Percentiles rank a stretch among this genome's conserved stretches.
These are phyloP conservation scores for Phalacrocorax brasilianus DNA, from an alignment of 2,113 vertebrate genomes.

Conservation along the genomic window DNA sequence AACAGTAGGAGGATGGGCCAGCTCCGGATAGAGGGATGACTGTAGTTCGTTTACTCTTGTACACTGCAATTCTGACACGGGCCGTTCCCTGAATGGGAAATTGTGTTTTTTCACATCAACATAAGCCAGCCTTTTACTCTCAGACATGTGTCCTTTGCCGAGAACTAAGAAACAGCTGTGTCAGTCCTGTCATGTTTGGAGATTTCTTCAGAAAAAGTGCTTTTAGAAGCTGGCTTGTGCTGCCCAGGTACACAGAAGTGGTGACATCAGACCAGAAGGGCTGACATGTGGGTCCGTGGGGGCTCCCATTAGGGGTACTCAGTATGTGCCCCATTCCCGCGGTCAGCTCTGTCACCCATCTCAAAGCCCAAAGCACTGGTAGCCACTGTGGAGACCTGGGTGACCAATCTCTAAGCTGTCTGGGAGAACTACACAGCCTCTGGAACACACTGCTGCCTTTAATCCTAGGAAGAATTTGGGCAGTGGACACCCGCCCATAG, in stretches of 20 bases:
- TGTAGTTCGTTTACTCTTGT: neutral
- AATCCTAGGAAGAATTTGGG: neutral
- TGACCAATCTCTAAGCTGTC: neutral
- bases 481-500: neutral
- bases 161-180: neutral
- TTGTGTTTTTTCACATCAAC: neutral
- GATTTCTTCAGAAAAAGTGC: neutral
- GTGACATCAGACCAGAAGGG: neutral
- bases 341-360: neutral
- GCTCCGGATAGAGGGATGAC: rapidly evolving
- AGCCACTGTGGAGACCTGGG: neutral
- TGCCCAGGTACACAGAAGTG: rapidly evolving
- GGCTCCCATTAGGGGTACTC: neutral
- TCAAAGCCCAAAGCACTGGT: neutral
- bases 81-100: neutral
- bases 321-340: rapidly evolving
- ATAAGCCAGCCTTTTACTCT: neutral
- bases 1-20: rapidly evolving
- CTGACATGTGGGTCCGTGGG: rapidly evolving
- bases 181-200: neutral
- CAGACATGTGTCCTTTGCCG: neutral
- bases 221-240: neutral
- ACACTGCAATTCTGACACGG: neutral
- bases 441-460: neutral
- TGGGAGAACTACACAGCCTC: neutral